These are phyloP conservation scores for Micrasema minimum DNA, from an alignment of 1,140 invertebrate genomes.

Conservation along the genomic window DNA sequence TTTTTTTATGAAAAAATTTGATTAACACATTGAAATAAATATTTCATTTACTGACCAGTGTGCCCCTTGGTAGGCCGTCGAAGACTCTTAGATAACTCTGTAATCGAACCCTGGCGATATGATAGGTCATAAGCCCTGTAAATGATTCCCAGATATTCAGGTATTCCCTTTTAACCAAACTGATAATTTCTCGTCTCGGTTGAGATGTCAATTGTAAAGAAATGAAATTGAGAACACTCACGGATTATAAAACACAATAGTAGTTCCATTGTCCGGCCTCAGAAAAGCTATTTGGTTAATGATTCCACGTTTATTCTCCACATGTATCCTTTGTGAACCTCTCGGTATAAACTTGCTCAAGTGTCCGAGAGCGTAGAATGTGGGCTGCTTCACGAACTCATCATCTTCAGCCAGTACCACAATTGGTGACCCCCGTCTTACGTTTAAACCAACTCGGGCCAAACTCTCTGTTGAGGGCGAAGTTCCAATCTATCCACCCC, in stretches of 20 bases:
- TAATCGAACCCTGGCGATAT: too few species aligned
- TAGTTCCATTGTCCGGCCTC: slow-evolving; percentile 65
- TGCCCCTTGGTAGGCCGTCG: too few species aligned
- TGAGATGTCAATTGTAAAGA: too few species aligned
- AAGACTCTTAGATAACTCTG: too few species aligned
- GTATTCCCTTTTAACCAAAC: too few species aligned
- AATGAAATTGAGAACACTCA: slow-evolving; percentile 58
- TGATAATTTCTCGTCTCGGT: too few species aligned
- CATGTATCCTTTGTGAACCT: slow-evolving; percentile 68
- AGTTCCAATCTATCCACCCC: slow-evolving; percentile 93
- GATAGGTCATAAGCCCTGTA: too few species aligned
- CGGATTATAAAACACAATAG: slow-evolving; percentile 74
- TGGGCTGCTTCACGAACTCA: slow-evolving; percentile 90
- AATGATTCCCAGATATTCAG: too few species aligned
- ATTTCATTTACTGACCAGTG: too few species aligned
- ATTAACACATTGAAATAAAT: too few species aligned
- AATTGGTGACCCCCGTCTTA: slow-evolving; percentile 82
- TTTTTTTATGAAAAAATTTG: too few species aligned
- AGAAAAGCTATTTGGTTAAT: slow-evolving; percentile 59
- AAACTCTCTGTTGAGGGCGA: slow-evolving; percentile 79
- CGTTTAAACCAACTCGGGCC: slow-evolving; percentile 86
- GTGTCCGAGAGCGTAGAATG: slow-evolving; percentile 88
- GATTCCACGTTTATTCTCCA: slow-evolving; percentile 52
- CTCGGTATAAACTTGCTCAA: slow-evolving; percentile 84
- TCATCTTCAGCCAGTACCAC: slow-evolving; percentile 73